Evolutionary conservation across 2,113 vertebrate genomes (phyloP), one percentile per base, ranked within the genome.

Genomic region (Nycticryphes semicollaris): DNA sequence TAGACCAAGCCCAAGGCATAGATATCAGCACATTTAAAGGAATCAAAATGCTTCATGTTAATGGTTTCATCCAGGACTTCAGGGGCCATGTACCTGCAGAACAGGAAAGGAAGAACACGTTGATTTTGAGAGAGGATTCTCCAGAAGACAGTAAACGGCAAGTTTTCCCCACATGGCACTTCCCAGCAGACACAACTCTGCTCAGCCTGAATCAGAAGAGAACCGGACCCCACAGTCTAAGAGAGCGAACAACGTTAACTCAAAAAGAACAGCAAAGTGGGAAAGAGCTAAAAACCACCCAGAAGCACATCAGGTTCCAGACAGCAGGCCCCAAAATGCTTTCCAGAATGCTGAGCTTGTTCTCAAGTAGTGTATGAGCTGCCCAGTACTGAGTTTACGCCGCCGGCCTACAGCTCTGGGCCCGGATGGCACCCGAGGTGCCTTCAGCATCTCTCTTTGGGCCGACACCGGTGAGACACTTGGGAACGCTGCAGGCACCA

Each of bases 41-140:
- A 99, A 89, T 99, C 99, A 78, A 99, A 99, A 97, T 99, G 99
- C 95, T 99, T 99, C 99, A 99, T 99, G 97, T 99, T 99, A 96
- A 99, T 99, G 66, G 98, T 99, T 97, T 99, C 99, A 31, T 99
- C 99, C 96, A 99, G 96, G 10, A 99, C 99, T 91, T 99, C 99
- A 27, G 99, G 99, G 74, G 99, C 99, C 99, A 99, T 99, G 91
- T 99, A 99, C 70, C 99, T 99, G 96, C 45, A 88, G 35, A 84
- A 85, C 60, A 84, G 75, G 53, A 90, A 86, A 79, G 79, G 63
- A 78, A 59, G 62, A 72, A 35, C 3, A 1, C 0, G 35, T 57
- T 84, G 7, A 39, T 39, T 63, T 27, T 1, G 11, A 64, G 24
- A 81, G 13, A 19, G 51, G 31, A 67, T 74, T 80, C 24, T 77